Base-by-base conservation (phyloP, 2,888 invertebrate species). In the Drosophila recens region DNA sequence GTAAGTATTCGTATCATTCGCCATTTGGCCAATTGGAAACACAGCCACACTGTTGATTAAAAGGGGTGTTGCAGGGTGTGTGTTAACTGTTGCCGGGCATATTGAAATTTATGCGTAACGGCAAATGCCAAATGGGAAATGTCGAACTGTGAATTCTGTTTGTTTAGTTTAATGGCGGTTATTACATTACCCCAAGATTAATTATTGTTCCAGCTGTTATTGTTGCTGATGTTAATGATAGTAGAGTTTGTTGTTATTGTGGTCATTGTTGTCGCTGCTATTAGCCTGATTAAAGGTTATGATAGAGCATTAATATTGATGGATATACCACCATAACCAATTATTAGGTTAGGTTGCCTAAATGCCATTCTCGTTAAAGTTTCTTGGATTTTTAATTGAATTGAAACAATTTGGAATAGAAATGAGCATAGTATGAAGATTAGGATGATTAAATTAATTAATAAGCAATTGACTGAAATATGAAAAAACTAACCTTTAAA, bases 91-190 rank as follows among this genome's bases (percentile, higher is more conserved):
- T 61, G 56, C 53, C 68, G 57, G 56, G 56, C 54, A 67, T 66
- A 84, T 80, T 75, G 78, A 84, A 82, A 87, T 84, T 87, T 75
- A 84, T 84, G 87, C 85, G 66, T 13, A 72, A 48, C 58, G 53
- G 49, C 62, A 67, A 72, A 64, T 34, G 48, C 42, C 51, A 51
- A 63, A 72, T 61, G 63, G 53, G 38, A 56, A 52, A 53, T 53
- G 23, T 56, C 53, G 56, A 54, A 53, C 48, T 38, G 42, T 56
- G 34, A 68, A 67, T 75, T 73, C 51, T 78, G 83, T 87, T 87
- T 84, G 87, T 67, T 87, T 74, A 82, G 83, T 73, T 84, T 80
- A 87, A 84, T 84, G 84, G 65, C 67, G 84, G 85, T 80, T 84
- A 84, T 84, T 87, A 82, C 78, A 80, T 78, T 59, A 54, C 68